Percentiles rank a stretch among this genome's conserved stretches.
Conservation (phyloP, 1,140 invertebrate genomes). For the Dufourea novaeangliae region DNA sequence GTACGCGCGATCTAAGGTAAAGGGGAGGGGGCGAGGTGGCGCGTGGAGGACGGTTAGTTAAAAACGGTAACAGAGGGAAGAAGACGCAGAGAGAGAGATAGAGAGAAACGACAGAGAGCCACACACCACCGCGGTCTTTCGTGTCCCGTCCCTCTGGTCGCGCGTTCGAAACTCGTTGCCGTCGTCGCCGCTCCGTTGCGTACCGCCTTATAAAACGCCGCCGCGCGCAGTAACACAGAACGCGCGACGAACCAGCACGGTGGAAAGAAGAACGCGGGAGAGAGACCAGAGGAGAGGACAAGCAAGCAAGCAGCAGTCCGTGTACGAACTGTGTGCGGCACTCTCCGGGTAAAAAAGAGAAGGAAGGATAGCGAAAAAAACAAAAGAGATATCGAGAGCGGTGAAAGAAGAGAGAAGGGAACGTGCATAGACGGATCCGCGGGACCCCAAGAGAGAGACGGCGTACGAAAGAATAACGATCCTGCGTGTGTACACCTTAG, state of each 20-base stretch:
- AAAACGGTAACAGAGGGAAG: slow-evolving; percentile 20
- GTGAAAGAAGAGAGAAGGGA: not conserved
- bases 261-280: slow-evolving; percentile 1
- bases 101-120: no score
- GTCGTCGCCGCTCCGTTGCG: no score
- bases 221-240: slow-evolving; percentile 53
- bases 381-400: not conserved
- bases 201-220: slow-evolving; percentile 60
- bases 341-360: slow-evolving; percentile 14
- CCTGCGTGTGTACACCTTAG: slow-evolving; percentile 46
- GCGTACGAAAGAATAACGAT: slow-evolving; percentile 26
- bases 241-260: slow-evolving; percentile 22
- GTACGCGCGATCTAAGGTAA: slow-evolving; percentile 18
- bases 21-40: slow-evolving; percentile 22
- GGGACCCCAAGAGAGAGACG: not conserved
- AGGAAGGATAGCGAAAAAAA: slow-evolving; percentile 17
- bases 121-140: slow-evolving; percentile 1
- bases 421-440: not conserved
- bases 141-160: slow-evolving; percentile 43
- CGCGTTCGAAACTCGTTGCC: slow-evolving; percentile 29
- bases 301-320: not conserved
- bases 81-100: slow-evolving; percentile 2
- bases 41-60: slow-evolving; percentile 25
- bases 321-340: slow-evolving; percentile 25
- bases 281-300: not conserved